These are phyloP conservation scores for Columbina picui DNA, from an alignment of 2,113 vertebrate genomes.

Conservation along the genomic window DNA sequence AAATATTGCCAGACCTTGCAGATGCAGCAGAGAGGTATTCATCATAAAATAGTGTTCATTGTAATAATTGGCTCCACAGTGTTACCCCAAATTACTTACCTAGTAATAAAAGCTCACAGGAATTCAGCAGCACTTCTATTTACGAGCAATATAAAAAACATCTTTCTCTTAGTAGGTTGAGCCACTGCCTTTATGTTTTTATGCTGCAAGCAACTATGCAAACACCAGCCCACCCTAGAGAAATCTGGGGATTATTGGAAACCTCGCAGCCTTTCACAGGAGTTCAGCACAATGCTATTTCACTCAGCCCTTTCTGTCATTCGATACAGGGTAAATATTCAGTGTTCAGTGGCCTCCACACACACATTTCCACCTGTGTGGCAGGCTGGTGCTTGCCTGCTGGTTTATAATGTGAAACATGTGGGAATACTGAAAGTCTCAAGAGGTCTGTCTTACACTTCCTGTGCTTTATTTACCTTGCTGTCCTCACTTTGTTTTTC, in stretches of 20 bases:
- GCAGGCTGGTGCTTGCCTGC: not conserved
- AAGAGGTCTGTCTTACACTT: conserved; percentile 63
- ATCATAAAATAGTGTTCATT: not conserved
- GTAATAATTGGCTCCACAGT: not conserved
- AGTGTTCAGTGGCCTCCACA: conserved; percentile 9
- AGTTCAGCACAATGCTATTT: conserved; percentile 27
- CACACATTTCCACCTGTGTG: conserved; percentile 68
- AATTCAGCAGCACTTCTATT: not conserved
- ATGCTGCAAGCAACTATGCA: conserved; percentile 8
- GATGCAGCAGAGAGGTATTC: not conserved
- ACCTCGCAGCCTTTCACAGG: conserved; percentile 14
- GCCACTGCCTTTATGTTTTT: not conserved
- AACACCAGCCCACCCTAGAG: conserved; percentile 58
- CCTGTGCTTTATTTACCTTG: conserved; percentile 68
- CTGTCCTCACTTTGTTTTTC: conserved; percentile 61
- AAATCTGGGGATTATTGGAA: conserved; percentile 2
- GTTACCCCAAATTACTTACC: not conserved
- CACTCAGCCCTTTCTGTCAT: conserved; percentile 44
- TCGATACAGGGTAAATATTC: conserved; percentile 66
- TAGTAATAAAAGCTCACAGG: not conserved
- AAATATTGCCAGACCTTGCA: not conserved
- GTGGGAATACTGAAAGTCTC: conserved; percentile 55
- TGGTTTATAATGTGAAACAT: conserved; percentile 58
- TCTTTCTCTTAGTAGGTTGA: not conserved
- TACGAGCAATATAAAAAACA: not conserved